phyloP scores from a whole-genome alignment of 2,888 invertebrate species.

The Cephus spinipes region DNA sequence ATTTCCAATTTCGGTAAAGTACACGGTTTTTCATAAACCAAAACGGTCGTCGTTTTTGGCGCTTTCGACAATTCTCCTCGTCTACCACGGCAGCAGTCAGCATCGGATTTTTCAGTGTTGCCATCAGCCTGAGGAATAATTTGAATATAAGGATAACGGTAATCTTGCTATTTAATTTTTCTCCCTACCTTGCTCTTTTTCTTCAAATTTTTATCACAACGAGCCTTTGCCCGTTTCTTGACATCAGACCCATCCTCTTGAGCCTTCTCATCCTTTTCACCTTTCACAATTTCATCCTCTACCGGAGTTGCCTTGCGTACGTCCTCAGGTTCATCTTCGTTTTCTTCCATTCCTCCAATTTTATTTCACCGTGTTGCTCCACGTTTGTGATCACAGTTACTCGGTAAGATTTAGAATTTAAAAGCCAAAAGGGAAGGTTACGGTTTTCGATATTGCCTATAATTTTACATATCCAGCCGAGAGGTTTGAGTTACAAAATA shows the following conservation, averaged over 20 bases:
- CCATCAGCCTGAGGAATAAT: background rate
- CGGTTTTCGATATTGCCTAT: background rate
- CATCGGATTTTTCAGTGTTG: constrained; percentile 26
- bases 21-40: constrained; percentile 45
- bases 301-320: constrained; percentile 47
- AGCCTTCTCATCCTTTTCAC: constrained; percentile 42
- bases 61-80: constrained; percentile 13
- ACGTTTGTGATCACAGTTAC: background rate
- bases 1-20: constrained; percentile 36
- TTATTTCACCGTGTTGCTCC: background rate
- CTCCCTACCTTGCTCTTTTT: background rate
- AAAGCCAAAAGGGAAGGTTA: constrained; percentile 19
- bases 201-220: background rate
- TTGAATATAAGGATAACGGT: background rate
- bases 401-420: background rate
- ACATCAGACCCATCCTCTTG: background rate
- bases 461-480: constrained; percentile 19
- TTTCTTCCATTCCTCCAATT: constrained; percentile 39
- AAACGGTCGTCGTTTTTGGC: constrained; percentile 31
- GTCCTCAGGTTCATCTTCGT: constrained; percentile 48
- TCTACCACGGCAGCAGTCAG: constrained; percentile 38
- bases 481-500: background rate
- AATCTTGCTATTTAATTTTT: background rate
- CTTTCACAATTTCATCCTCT: constrained; percentile 42
- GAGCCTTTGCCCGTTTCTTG: constrained; percentile 27